These are phyloP conservation scores for Cydia fagiglandana DNA, from an alignment of 1,140 invertebrate genomes.

Conservation along the genomic window DNA sequence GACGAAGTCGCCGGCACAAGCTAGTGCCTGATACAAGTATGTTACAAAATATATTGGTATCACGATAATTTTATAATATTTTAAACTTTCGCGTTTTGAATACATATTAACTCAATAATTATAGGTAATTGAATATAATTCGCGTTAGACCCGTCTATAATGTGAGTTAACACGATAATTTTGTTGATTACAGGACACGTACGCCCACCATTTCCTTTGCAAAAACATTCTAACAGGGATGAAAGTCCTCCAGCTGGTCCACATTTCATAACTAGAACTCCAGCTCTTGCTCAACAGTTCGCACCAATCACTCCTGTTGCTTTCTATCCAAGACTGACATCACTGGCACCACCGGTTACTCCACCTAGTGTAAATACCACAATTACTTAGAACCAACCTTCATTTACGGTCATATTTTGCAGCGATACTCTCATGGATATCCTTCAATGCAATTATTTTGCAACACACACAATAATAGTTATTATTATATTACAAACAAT, in stretches of 20 bases:
- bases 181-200: neutral
- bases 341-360: conserved; percentile 45
- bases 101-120: too few species aligned
- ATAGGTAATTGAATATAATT: too few species aligned
- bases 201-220: neutral
- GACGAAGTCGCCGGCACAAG: too few species aligned
- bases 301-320: conserved; percentile 58
- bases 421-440: neutral
- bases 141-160: too few species aligned
- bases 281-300: conserved; percentile 51
- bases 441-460: too few species aligned
- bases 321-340: conserved; percentile 48
- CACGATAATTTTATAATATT: too few species aligned
- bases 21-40: too few species aligned
- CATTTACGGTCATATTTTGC: neutral
- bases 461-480: too few species aligned
- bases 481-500: too few species aligned
- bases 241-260: conserved; percentile 60
- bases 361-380: neutral
- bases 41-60: neutral
- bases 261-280: conserved; percentile 52
- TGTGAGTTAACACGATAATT: too few species aligned
- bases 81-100: too few species aligned
- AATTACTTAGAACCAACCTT: neutral
- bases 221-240: conserved; percentile 47